Conservation (phyloP, 2,888 invertebrate genomes). For the Orthosia gothica region DNA sequence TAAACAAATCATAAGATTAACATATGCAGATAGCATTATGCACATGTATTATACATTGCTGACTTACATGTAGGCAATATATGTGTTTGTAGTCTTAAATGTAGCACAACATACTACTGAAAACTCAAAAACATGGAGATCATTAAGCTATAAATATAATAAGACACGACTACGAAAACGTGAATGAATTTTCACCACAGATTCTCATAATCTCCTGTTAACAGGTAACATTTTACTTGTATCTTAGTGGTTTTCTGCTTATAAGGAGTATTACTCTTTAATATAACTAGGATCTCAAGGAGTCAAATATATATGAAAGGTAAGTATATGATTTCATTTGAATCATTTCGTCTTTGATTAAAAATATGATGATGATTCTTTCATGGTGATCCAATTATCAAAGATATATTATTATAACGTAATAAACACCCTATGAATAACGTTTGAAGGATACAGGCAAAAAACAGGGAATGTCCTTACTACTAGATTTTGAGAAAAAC, state of each 20-base stretch:
- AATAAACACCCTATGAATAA: not conserved
- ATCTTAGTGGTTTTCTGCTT: not conserved
- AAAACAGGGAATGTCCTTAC: too few relatives aligned
- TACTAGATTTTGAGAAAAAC: too few relatives aligned
- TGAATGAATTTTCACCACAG: not conserved
- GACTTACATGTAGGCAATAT: constrained; percentile 2
- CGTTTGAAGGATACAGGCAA: too few relatives aligned
- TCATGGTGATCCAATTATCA: too few relatives aligned
- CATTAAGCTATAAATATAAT: not conserved
- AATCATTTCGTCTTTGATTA: too few relatives aligned
- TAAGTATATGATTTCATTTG: too few relatives aligned
- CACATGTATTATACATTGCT: constrained; percentile 37
- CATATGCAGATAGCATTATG: constrained; percentile 46
- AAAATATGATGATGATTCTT: too few relatives aligned
- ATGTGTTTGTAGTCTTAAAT: constrained; percentile 11
- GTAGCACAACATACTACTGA: constrained; percentile 15
- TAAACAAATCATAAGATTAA: constrained; percentile 52
- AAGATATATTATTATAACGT: too few relatives aligned
- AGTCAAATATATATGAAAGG: too few relatives aligned
- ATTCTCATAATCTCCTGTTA: not conserved
- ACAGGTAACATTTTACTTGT: not conserved
- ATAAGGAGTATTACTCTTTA: too few relatives aligned
- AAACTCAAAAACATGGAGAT: not conserved
- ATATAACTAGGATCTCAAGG: too few relatives aligned
- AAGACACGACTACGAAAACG: not conserved